Base-by-base conservation (phyloP, 2,797 vertebrate species). In the Chiroxiphia lanceolata region DNA sequence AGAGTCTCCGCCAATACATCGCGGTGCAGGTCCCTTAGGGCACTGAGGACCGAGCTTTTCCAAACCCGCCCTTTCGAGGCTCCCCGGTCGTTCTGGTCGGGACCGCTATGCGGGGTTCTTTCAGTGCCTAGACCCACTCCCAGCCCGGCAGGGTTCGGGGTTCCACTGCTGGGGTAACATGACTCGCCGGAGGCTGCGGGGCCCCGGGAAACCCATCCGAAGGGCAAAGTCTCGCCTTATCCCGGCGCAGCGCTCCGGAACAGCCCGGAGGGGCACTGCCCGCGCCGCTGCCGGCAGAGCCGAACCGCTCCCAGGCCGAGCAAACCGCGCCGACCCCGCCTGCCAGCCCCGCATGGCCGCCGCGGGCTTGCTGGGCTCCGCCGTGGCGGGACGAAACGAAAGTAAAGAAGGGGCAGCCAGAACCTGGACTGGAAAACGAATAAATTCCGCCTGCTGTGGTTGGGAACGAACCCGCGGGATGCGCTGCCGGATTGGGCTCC, bases 351-450 rank as follows among this genome's bases (percentile, higher is more conserved):
- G 11, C 21, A 36, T 74, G 14, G 59, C 33, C 21, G 18, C 47
- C 4, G 15, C 8, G 11, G 25, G 29, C 45, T 90, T 48, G 19
- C 7, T 59, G 36, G 23, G 42, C 63, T 81, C n/a, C 12, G 4
- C 38, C 25, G 19, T 21, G 4, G 54, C 5, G 17, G 29, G 13
- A 71, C 19, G 17, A 89, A 96, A 96, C 96, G 94, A 96, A 94
- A 92, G 61, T 31, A 65, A n/a, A 22, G 31, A 76, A 42, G 13
- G 0, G 4, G 15, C 2, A 1, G 15, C 3, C 0, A 17, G 19
- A 79, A 54, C 17, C 13, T 9, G 9, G 54, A 29, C 87, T 15
- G 4, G 12, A 22, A 87, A 96, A 96, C 96, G 95, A 95, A 96
- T 90, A 78, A n/a, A 3, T 11, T 9, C 3, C 4, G 1, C 19